Percentiles rank a stretch among this genome's conserved stretches.
These are phyloP conservation scores for Dicrostonyx torquatus DNA, from an alignment of 2,797 vertebrate species.

Conservation along the genomic window DNA sequence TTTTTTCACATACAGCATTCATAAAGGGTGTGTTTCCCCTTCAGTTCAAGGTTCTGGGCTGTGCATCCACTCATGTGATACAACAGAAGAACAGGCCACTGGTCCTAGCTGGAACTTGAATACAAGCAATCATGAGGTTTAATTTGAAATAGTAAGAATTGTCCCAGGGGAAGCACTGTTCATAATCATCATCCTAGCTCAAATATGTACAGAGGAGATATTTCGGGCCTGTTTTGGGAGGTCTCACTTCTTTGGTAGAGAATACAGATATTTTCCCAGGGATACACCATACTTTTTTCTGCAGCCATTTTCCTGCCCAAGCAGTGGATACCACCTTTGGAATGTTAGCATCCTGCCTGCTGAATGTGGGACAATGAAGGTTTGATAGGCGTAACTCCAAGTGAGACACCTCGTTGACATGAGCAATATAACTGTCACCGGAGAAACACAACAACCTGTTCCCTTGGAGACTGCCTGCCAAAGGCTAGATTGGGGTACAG, in stretches of 20 bases:
- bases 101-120: constrained; percentile 43
- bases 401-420: constrained; percentile 63
- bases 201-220: constrained; percentile 72
- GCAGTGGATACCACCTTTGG: constrained; percentile 66
- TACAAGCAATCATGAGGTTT: constrained; percentile 65
- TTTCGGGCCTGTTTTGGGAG: constrained; percentile 65
- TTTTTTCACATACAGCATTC: constrained; percentile 2
- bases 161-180: not conserved
- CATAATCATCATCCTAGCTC: constrained; percentile 54
- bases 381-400: constrained; percentile 72
- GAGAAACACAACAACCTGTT: constrained; percentile 66
- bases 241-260: constrained; percentile 41
- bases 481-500: constrained; percentile 54
- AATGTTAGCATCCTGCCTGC: constrained; percentile 73
- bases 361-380: constrained; percentile 69
- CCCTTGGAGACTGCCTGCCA: constrained; percentile 35
- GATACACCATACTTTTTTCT: constrained; percentile 72
- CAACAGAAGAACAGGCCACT: constrained; percentile 19
- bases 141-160: constrained; percentile 70
- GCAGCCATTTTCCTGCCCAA: constrained; percentile 53
- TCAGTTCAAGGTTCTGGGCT: not conserved
- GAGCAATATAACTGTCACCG: constrained; percentile 54
- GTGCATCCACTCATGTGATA: not conserved
- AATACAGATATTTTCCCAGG: constrained; percentile 58
- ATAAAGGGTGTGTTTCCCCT: not conserved